Evolutionary conservation across 30 jellyfish, hydroid and myxozoan genomes (phyloP).

Genomic region (Nemopilema nomurai): DNA sequence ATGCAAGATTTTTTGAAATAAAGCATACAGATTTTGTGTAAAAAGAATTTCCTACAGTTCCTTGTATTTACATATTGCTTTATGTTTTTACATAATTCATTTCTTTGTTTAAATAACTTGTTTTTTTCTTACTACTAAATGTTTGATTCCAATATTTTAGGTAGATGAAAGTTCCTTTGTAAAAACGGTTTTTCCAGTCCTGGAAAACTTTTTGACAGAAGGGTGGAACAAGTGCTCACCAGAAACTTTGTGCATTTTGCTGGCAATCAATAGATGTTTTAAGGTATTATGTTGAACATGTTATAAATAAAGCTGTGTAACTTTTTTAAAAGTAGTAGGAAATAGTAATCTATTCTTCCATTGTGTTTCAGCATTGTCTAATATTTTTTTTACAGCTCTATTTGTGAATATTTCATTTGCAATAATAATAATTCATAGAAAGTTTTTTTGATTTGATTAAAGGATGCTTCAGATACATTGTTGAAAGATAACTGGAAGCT

Average conservation of each 20-base stretch:
- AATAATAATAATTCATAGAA: too few relatives aligned
- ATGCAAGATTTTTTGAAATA: too few relatives aligned
- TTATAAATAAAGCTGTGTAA: too few relatives aligned
- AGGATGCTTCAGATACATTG: neutral
- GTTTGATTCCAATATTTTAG: slow-evolving; percentile 25
- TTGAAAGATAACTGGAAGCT: slow-evolving; percentile 15
- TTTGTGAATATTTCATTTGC: too few relatives aligned
- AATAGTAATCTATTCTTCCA: too few relatives aligned
- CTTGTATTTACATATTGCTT: too few relatives aligned
- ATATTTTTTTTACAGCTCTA: too few relatives aligned
- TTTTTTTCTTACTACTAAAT: too few relatives aligned
- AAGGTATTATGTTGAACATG: slow-evolving; percentile 56
- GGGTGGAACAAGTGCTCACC: slow-evolving; percentile 83
- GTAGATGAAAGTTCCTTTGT: slow-evolving; percentile 37
- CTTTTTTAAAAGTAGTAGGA: too few relatives aligned
- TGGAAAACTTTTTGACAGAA: slow-evolving; percentile 19
- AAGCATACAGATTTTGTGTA: too few relatives aligned
- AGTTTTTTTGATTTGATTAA: neutral
- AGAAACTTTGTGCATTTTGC: slow-evolving; percentile 68
- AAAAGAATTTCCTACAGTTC: too few relatives aligned
- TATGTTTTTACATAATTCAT: neutral
- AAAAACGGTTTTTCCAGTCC: slow-evolving; percentile 32
- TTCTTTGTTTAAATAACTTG: neutral
- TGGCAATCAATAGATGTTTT: slow-evolving; percentile 45
- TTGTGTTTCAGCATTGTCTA: too few relatives aligned